These are phyloP conservation scores for Calidris pygmaea DNA, from an alignment of 2,113 vertebrate species.

Conservation along the genomic window DNA sequence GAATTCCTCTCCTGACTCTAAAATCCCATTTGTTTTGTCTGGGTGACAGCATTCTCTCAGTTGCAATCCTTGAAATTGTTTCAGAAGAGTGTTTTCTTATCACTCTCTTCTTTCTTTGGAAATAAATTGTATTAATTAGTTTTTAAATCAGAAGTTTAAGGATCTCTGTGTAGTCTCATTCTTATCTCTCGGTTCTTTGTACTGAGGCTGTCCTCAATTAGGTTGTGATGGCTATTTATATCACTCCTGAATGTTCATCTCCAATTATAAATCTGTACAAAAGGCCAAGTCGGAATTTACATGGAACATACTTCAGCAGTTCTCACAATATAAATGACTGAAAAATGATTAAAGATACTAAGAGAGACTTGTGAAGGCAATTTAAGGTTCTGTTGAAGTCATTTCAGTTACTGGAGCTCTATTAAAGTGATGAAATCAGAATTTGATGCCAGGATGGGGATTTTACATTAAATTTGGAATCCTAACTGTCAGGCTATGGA, in stretches of 20 bases:
- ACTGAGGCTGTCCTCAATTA: conserved; percentile 28
- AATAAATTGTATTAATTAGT: conserved; percentile 41
- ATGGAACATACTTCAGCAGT: neutral
- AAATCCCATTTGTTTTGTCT: conserved; percentile 17
- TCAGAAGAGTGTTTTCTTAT: conserved; percentile 24
- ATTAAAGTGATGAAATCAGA: neutral
- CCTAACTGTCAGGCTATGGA: neutral
- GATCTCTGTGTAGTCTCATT: conserved; percentile 22
- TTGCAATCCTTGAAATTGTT: neutral
- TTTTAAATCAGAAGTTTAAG: conserved; percentile 26
- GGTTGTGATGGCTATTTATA: conserved; percentile 30
- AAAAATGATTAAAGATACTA: conserved; percentile 3
- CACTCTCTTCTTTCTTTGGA: neutral
- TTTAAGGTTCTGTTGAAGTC: neutral
- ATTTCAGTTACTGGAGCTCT: neutral
- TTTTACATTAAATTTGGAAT: neutral
- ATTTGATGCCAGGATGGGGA: neutral
- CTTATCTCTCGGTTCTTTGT: conserved; percentile 16
- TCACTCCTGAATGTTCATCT: conserved; percentile 7
- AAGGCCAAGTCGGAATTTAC: conserved; percentile 36
- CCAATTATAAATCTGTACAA: conserved; percentile 41
- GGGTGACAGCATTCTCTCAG: neutral
- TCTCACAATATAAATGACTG: conserved; percentile 1
- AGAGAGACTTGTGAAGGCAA: neutral
- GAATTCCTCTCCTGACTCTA: conserved; percentile 17